Evolutionary conservation across 2,797 vertebrate genomes (phyloP).

Genomic region (Sus cebifrons): DNA sequence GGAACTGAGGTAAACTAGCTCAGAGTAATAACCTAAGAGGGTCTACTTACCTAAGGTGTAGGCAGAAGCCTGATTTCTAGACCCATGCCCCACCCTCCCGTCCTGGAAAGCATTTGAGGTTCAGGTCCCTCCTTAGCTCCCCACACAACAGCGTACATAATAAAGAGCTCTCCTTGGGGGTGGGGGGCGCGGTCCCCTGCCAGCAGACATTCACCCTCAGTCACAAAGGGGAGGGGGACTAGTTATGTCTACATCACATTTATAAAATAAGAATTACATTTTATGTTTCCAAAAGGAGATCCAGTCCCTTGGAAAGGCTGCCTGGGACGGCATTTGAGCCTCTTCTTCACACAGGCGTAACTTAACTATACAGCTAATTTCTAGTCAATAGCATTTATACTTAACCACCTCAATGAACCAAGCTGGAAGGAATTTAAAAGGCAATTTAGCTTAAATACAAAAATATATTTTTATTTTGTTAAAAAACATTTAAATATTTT

Average conservation of each 20-base stretch:
- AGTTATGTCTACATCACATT: constrained; percentile 85
- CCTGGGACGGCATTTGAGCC: not conserved
- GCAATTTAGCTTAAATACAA: constrained; percentile 94
- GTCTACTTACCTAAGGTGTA: not conserved
- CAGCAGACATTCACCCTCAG: not conserved
- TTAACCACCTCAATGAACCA: constrained; percentile 91
- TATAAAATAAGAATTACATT: constrained; percentile 77
- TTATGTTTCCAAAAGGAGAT: constrained; percentile 52
- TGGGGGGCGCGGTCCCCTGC: not conserved
- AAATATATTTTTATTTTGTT: constrained; percentile 92
- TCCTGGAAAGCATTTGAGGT: not conserved
- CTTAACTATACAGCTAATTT: constrained; percentile 69
- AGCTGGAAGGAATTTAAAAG: constrained; percentile 94
- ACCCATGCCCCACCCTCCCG: not conserved
- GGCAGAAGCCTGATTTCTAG: not conserved
- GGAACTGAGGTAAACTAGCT: constrained; percentile 73
- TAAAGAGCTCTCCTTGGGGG: not conserved
- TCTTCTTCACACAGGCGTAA: constrained; percentile 44
- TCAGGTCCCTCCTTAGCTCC: not conserved
- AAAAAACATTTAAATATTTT: constrained; percentile 92
- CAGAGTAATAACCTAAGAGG: constrained; percentile 32
- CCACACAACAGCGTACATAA: not conserved
- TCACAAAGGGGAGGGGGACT: constrained; percentile 64
- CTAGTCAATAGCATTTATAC: constrained; percentile 77
- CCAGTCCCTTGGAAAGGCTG: constrained; percentile 76